Conservation (phyloP, 2,113 vertebrate genomes). For the western clawed frog (Xenopus tropicalis) region UCB_Xtro_10.0 CM004449.2:120775001-120775500, state of each 20-base stretch:
- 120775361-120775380: slow-evolving; percentile 46
- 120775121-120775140: slow-evolving; percentile 42
- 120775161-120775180: slow-evolving; percentile 29
- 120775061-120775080: slow-evolving; percentile 46
- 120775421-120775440: slow-evolving; percentile 54
- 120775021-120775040: slow-evolving; percentile 2
- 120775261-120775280: slow-evolving; percentile 42
- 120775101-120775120: slow-evolving; percentile 49
- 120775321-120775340: slow-evolving; percentile 48
- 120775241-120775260: slow-evolving; percentile 53
- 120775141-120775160: slow-evolving; percentile 49
- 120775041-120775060: slow-evolving; percentile 11
- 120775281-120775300: slow-evolving; percentile 40
- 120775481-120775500: slow-evolving; percentile 5
- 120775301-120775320: slow-evolving; percentile 54
- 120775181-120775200: slow-evolving; percentile 47
- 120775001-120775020: slow-evolving; percentile 40
- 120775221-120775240: slow-evolving; percentile 53
- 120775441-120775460: slow-evolving; percentile 56
- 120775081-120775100: slow-evolving; percentile 4
- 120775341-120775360: slow-evolving; percentile 40
- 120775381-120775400: slow-evolving; percentile 56
- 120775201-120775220: slow-evolving; percentile 53
- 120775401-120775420: slow-evolving; percentile 52
- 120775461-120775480: slow-evolving; percentile 30